phyloP scores from a whole-genome alignment of 2,113 vertebrate species.

The Stomatorhinus ivindoensis region DNA sequence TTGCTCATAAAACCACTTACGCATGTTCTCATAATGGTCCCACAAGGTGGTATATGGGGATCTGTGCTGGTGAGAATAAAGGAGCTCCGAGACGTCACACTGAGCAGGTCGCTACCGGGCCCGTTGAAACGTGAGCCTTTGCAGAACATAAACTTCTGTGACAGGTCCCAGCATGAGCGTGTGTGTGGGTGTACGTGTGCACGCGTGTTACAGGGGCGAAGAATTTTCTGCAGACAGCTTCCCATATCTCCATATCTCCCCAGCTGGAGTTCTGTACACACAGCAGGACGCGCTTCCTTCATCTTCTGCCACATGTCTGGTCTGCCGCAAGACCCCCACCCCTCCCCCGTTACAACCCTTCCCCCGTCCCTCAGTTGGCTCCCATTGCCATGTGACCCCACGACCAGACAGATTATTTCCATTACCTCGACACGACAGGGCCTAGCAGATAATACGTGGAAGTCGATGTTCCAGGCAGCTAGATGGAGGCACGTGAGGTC shows the following conservation, averaged over 20 bases:
- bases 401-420: neutral
- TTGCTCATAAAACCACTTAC: neutral
- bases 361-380: neutral
- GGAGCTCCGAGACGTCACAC: neutral
- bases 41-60: neutral
- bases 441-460: neutral
- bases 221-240: constrained; percentile 29
- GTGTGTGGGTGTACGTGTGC: constrained; percentile 3
- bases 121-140: neutral
- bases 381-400: neutral
- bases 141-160: neutral
- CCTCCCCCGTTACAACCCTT: neutral
- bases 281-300: neutral
- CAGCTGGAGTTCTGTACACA: constrained; percentile 1
- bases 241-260: neutral
- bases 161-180: neutral
- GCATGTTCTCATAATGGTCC: neutral
- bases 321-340: neutral
- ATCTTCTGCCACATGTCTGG: neutral
- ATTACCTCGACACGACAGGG: neutral
- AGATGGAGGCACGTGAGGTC: neutral
- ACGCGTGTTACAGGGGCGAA: neutral
- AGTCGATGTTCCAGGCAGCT: neutral
- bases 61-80: neutral
- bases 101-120: neutral